Base-by-base conservation (phyloP, 2,888 invertebrate species). In the Melanchra persicariae region DNA sequence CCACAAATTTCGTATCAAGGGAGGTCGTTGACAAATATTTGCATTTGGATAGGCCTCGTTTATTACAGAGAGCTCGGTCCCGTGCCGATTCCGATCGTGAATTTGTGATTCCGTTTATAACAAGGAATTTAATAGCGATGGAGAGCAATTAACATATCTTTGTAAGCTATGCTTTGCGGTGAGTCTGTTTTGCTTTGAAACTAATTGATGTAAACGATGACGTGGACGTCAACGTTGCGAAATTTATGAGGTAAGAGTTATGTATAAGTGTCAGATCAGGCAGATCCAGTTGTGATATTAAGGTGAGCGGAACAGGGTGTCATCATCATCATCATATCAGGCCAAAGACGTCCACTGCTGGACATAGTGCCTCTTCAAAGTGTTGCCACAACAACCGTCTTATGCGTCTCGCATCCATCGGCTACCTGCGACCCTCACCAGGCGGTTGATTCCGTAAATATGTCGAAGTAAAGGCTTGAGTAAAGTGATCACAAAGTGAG, bases 1-100 rank as follows among this genome's bases (percentile, higher is more conserved):
- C 67, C 61, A 74, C 80, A 79, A 84, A 81, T 81, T 81, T 79
- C 52, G 76, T 71, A 77, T 79, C 74, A 71, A 24, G 64, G 62
- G 77, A 81, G 74, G 75, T 85, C 78, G 80, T 77, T 75, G 77
- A 70, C 81, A 82, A 85, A 87, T 86, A 86, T 86, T 87, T 86
- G 83, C 87, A 85, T 86, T 83, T 81, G 59, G 74, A 81, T 83
- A 78, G 83, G 75, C 81, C 70, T 81, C 81, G 77, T 85, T 81
- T 82, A 84, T 85, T 77, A 70, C 57, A 43, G 70, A 79, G 63
- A 78, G 57, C 55, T 55, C 62, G 74, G 70, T 55, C 54, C 55
- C 61, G 60, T 67, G 66, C 51, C 72, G 54, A 72, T 74, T 73
- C 61, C 68, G 66, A 69, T 78, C 70, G 70, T 55, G 61, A 77